Base-by-base conservation (phyloP, 2,888 invertebrate genomes). In the Drosophila birchii region DNA sequence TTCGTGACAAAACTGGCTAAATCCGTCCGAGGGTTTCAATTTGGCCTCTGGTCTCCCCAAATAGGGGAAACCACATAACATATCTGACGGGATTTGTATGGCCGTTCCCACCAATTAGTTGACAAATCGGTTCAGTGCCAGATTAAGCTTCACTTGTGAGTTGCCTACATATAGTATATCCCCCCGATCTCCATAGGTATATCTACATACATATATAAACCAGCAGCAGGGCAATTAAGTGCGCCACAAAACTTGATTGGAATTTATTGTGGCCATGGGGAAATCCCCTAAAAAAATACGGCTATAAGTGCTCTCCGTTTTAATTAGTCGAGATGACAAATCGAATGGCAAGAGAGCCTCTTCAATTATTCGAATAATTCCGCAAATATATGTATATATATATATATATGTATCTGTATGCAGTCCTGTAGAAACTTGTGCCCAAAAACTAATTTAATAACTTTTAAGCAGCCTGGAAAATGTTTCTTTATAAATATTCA, bases 181-280 rank as follows among this genome's bases (percentile, higher is more conserved):
- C 56, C 56, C 38, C 38, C 2, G 32, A 61, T 60, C 11, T n/a
- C 60, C 26, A 11, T 23, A 16, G 20, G 23, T 53, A 20, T 29
- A n/a, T 23, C 3, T 59, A 16, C 3, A 7, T 59, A 16, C 3
- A 38, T 36, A 38, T 59, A 26, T 8, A 39, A 26, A 36, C 51
- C 64, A 53, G 69, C 64, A 66, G 43, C 51, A 38, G 39, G 85
- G 79, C 75, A 89, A 89, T 89, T 89, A 87, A 88, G 66, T 81
- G 73, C 63, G 71, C 77, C 86, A 62, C 88, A 79, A 58, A 77
- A 70, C 69, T 78, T 87, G 79, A 83, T 83, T 83, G 81, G 67
- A 84, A 89, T 81, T 75, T 77, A 69, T 72, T 81, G 83, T 71
- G 88, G 82, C 75, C 34, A 16, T 5, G 11, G 43, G 51, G 34